Conservation (phyloP, 2,888 invertebrate species). For the Pomacea canaliculata region DNA sequence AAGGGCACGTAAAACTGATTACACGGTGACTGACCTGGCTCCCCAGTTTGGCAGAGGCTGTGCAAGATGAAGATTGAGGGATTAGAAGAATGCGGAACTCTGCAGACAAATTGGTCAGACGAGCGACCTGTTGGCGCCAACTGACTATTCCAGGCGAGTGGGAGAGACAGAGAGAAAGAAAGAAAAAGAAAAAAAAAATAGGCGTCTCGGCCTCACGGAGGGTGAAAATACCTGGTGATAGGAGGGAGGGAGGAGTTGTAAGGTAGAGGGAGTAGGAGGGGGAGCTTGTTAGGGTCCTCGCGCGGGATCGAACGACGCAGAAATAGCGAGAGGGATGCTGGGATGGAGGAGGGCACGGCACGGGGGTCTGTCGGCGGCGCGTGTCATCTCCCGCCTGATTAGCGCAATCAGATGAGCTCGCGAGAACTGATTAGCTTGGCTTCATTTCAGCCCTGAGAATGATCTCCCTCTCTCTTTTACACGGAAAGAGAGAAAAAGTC, state of each 20-base stretch:
- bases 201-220: neutral
- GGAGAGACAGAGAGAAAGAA: neutral
- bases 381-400: too few species aligned
- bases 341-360: too few species aligned
- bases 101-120: constrained; percentile 1
- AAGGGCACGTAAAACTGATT: too few species aligned
- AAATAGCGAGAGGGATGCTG: neutral
- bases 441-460: too few species aligned
- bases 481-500: too few species aligned
- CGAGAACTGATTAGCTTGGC: too few species aligned
- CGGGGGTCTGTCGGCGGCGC: too few species aligned
- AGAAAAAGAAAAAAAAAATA: neutral
- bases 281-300: neutral
- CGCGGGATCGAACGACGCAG: neutral
- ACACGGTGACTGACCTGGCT: too few species aligned
- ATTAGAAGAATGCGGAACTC: constrained; percentile 3
- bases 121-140: constrained; percentile 3
- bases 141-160: constrained; percentile 2
- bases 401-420: too few species aligned
- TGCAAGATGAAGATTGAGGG: too few species aligned
- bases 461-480: too few species aligned
- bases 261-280: neutral
- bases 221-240: neutral
- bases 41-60: too few species aligned
- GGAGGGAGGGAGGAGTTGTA: neutral